A percentile compares a stretch with the other conserved stretches of the same genome.
Evolutionary conservation across 2,797 vertebrate species (phyloP).

Genomic region (Melanotaenia pygmaea): DNA sequence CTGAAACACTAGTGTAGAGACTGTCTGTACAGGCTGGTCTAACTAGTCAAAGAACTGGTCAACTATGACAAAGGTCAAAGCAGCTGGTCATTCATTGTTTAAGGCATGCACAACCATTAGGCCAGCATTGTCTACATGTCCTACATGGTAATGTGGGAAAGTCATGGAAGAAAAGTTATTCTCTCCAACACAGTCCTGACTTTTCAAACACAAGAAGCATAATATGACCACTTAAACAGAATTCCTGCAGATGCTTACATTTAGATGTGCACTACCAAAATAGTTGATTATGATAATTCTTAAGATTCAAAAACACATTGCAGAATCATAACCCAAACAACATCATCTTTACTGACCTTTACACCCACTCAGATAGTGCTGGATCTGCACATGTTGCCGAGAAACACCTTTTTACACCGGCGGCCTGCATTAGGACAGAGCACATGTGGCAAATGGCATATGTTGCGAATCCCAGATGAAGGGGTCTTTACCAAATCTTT

Average conservation of each 20-base stretch:
- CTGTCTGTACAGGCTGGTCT: not conserved
- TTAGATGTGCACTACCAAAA: not conserved
- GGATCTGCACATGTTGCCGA: slow-evolving; percentile 38
- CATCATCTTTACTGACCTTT: slow-evolving; percentile 55
- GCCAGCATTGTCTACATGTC: not conserved
- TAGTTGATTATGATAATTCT: slow-evolving; percentile 16
- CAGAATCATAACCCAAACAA: slow-evolving; percentile 24
- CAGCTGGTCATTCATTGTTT: not conserved
- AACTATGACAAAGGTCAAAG: no score
- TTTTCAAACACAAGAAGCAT: not conserved
- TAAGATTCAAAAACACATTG: not conserved
- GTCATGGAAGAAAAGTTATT: not conserved
- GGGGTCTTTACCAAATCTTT: slow-evolving; percentile 36
- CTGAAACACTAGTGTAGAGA: not conserved
- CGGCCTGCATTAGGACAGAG: slow-evolving; percentile 40
- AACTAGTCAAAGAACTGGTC: not conserved
- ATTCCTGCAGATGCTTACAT: slow-evolving; percentile 19
- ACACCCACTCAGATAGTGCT: slow-evolving; percentile 24
- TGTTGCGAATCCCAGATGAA: slow-evolving; percentile 45
- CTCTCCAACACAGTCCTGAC: not conserved
- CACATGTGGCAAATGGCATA: slow-evolving; percentile 63
- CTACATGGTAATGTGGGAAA: not conserved
- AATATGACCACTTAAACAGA: not conserved
- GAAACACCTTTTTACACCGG: slow-evolving; percentile 45
- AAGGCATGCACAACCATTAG: not conserved